Conservation (phyloP, 2,797 vertebrate species). For the Gymnothorax javanicus region DNA sequence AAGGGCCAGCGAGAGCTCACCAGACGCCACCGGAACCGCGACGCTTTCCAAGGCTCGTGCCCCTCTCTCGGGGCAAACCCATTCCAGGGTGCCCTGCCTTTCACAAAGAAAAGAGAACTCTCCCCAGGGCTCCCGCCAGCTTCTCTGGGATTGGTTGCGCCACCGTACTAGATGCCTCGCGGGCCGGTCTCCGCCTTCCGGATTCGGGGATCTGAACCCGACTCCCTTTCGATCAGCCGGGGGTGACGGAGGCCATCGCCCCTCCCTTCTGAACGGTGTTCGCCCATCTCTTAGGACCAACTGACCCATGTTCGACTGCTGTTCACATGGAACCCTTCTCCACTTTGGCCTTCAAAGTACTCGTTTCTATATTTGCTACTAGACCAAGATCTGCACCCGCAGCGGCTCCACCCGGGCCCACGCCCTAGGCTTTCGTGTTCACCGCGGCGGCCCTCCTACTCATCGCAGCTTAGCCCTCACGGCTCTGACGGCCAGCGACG, state of each 20-base stretch:
- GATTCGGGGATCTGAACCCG: background rate
- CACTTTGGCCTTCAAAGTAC: too few relatives aligned
- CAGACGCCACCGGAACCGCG: too few relatives aligned
- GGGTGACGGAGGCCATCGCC: slow-evolving; percentile 25
- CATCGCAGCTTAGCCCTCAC: too few relatives aligned
- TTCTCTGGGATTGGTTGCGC: background rate
- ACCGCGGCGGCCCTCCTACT: background rate
- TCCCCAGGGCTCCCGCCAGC: too few relatives aligned
- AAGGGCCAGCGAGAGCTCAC: too few relatives aligned
- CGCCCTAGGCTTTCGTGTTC: slow-evolving; percentile 14
- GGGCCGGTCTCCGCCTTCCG: background rate
- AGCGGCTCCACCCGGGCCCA: slow-evolving; percentile 1
- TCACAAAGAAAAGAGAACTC: too few relatives aligned
- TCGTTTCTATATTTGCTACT: too few relatives aligned
- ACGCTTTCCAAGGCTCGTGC: too few relatives aligned
- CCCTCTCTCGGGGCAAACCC: too few relatives aligned
- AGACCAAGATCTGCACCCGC: slow-evolving; percentile 24
- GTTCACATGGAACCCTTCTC: slow-evolving; percentile 40
- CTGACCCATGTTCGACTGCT: slow-evolving; percentile 33
- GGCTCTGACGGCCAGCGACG: too few relatives aligned
- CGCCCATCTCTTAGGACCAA: slow-evolving; percentile 23
- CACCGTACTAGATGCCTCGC: slow-evolving; percentile 2
- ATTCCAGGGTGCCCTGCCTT: too few relatives aligned
- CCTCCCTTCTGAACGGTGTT: slow-evolving; percentile 30
- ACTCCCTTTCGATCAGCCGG: background rate